Base-by-base conservation (phyloP, 2,113 vertebrate species). In the Myrmecophaga tridactyla region DNA sequence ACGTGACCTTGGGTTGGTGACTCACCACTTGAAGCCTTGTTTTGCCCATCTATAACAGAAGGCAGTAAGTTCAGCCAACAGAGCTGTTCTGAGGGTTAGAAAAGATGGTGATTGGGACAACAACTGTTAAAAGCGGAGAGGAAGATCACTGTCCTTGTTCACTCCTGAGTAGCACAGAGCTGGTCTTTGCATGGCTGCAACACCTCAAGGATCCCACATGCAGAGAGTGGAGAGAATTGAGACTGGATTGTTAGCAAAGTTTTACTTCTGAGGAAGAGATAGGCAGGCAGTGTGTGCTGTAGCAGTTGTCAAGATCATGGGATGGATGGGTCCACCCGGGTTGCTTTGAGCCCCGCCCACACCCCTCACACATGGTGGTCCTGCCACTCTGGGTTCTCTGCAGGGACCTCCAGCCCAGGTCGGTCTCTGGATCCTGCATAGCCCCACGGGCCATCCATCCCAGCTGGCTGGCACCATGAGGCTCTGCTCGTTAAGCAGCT, bases 361-460 rank as follows among this genome's bases (percentile, higher is more conserved):
- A 53, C 51, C 53, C 53, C 53, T 18, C 17, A 17, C 53, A 6
- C 53, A 20, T 20, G 4, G 20, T 21, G 53, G 20, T 12, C 34
- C 6, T 60, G 23, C 63, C 23, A 18, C 13, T 46, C 43, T 36
- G 15, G 21, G 21, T 48, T 46, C 46, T 73, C 46, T 41, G 27
- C 23, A 60, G 63, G 51, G 27, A 92, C 21, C 1, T 6, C 27
- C 43, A 43, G 34, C 31, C 46, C 29, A 21, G 36, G 51, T 8
- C 11, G 20, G 31, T 41, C 34, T 21, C 14, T 23, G 11, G 53
- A 23, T 3, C 4, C 10, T 7, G 14, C 21, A 29, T 2, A 14
- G 36, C 21, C 10, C 18, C 0, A 0, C 7, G 17, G 18, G 36
- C 60, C 4, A 31, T 21, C 63, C 23, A 6, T 8, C 18, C 14